Base-by-base conservation (phyloP, 2,797 vertebrate genomes). In the Centroberyx gerrardi region DNA sequence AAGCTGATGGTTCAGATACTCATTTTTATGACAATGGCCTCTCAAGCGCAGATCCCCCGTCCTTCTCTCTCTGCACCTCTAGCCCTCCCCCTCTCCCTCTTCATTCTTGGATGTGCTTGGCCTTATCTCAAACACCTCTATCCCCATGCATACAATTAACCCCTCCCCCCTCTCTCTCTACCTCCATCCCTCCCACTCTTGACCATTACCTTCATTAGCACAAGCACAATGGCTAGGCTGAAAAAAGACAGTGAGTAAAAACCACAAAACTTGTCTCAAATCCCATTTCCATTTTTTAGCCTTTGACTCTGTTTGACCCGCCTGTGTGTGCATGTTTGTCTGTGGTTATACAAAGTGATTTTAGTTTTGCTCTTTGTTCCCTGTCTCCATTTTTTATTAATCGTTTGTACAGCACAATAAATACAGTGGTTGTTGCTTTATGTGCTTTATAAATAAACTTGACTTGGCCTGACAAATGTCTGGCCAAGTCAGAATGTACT, bases 121-220 rank as follows among this genome's bases (percentile, higher is more conserved):
- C 79, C 92, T 93, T 93, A 93, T 93, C 90, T 91, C 79, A 66
- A 72, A 90, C 90, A 93, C 90, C 84, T 92, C 80, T 36, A 56
- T 83, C 58, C 49, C 69, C 86, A 84, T 84, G 86, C 87, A 94
- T 94, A 91, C 91, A 94, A 93, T 90, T 92, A 90, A 46, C 72
- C 75, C 88, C 69, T 28, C 33, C 81, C 87, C 83, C 80, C 71
- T 28, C 28, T 58, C 63, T 27, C 78, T 75, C 55, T 27, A 18
- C 49, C 14, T 74, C 49, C 46, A 72, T 69, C 42, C 78, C 68
- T 68, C 72, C 82, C 72, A 73, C 66, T 69, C 81, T 72, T 68
- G 68, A 64, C 76, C 85, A 88, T 79, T 88, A 67, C 58, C 70
- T 36, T 58, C 55, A 83, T 93, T 92, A 90, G 61, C 93, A 94